Percentiles rank a stretch among this genome's conserved stretches.
These are phyloP conservation scores for Anastrepha ludens DNA, from an alignment of 1,140 invertebrate species.

Conservation along the genomic window DNA sequence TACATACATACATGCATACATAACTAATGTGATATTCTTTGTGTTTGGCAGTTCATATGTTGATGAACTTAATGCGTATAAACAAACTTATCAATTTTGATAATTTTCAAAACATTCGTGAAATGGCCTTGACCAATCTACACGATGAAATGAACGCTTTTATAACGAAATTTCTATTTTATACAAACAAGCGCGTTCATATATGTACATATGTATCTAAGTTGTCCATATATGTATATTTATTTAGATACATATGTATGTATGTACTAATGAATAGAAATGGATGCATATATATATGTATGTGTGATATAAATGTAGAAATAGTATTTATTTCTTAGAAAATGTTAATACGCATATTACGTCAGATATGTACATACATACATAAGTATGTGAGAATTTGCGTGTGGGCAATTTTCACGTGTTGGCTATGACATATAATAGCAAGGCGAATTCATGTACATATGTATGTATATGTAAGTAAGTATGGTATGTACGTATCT, in stretches of 20 bases:
- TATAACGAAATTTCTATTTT: conserved; percentile 1
- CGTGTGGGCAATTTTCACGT: too few relatives aligned
- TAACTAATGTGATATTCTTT: background rate
- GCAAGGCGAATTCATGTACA: too few relatives aligned
- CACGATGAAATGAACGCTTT: background rate
- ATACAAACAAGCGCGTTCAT: background rate
- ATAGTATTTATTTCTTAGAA: too few relatives aligned
- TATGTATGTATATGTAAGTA: too few relatives aligned
- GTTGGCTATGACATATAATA: too few relatives aligned
- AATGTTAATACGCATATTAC: too few relatives aligned
- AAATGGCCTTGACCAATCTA: background rate
- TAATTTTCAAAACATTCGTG: background rate
- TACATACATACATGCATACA: too few relatives aligned
- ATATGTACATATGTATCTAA: background rate
- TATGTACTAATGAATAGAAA: background rate
- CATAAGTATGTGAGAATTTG: too few relatives aligned
- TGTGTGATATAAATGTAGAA: background rate
- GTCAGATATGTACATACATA: too few relatives aligned
- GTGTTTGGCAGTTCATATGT: background rate
- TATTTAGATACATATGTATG: background rate
- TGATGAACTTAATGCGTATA: background rate
- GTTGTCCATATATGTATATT: background rate
- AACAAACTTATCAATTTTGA: background rate
- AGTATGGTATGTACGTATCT: background rate
- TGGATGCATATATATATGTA: background rate